Conservation (phyloP, 2,888 invertebrate genomes). For the Latrodectus hesperus region DNA sequence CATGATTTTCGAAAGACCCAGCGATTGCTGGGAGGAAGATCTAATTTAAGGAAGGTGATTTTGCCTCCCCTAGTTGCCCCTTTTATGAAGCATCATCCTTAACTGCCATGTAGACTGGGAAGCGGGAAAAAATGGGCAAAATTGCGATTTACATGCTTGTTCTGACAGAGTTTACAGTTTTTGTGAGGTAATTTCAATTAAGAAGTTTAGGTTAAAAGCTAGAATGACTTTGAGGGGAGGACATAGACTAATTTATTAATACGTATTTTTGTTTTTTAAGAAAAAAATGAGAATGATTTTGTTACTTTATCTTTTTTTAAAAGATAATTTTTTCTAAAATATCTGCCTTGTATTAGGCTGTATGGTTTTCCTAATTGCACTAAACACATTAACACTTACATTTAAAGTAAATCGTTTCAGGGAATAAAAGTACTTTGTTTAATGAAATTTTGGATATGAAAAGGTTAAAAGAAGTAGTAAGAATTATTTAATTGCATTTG, state of each 20-base stretch:
- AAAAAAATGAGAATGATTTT: neutral
- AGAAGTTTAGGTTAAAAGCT: slow-evolving; percentile 16
- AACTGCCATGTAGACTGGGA: neutral
- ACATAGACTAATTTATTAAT: neutral
- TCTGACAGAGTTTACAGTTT: slow-evolving; percentile 35
- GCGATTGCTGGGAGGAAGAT: neutral
- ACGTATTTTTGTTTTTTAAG: neutral
- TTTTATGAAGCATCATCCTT: neutral
- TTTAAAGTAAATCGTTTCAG: neutral
- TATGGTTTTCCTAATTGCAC: neutral
- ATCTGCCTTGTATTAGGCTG: neutral
- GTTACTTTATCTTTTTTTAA: neutral
- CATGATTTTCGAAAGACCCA: neutral
- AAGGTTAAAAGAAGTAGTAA: too few species aligned
- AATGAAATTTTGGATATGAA: too few species aligned
- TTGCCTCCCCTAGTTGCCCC: slow-evolving; percentile 2
- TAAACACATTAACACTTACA: neutral
- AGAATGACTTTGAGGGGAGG: neutral
- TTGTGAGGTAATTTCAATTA: slow-evolving; percentile 59
- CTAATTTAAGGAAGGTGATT: slow-evolving; percentile 15
- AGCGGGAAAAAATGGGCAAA: slow-evolving; percentile 32
- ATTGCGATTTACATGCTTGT: slow-evolving; percentile 24
- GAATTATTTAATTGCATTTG: too few species aligned
- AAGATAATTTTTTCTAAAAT: neutral
- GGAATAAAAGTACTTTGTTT: neutral